Evolutionary conservation across 2,797 vertebrate species (phyloP).

Genomic region (Halcyon badia): DNA sequence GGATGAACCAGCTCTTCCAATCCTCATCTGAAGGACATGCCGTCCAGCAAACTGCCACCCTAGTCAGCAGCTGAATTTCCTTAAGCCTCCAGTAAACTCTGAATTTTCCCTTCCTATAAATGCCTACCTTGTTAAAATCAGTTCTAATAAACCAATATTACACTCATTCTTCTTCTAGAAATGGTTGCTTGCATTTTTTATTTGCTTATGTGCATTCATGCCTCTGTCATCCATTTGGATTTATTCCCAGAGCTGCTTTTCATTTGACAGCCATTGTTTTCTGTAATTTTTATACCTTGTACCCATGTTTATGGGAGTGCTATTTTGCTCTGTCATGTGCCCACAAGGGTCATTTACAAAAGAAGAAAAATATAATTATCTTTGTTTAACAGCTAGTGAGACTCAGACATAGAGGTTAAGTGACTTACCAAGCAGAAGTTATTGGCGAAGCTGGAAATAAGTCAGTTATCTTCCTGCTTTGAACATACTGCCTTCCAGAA

Average conservation of each 20-base stretch:
- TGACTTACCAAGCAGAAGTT: slow-evolving; percentile 34
- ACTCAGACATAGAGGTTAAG: not conserved
- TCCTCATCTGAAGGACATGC: not conserved
- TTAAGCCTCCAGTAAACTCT: not conserved
- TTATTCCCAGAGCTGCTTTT: slow-evolving; percentile 49
- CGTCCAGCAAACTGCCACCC: not conserved
- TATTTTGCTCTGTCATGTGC: not conserved
- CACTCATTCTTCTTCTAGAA: not conserved
- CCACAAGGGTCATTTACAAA: slow-evolving; percentile 26
- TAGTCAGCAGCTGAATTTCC: not conserved
- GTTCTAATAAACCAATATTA: not conserved
- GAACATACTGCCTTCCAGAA: not conserved
- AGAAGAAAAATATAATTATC: slow-evolving; percentile 30
- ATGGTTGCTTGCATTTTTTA: not conserved
- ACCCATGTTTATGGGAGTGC: not conserved
- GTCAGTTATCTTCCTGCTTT: slow-evolving; percentile 1
- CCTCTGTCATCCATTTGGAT: not conserved
- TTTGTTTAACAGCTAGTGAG: slow-evolving; percentile 25
- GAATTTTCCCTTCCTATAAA: not conserved
- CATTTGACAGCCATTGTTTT: slow-evolving; percentile 10
- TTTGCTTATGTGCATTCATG: not conserved
- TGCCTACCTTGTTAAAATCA: not conserved
- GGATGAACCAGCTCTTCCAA: not conserved
- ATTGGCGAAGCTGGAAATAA: slow-evolving; percentile 24
- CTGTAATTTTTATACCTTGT: slow-evolving; percentile 38